phyloP scores from a whole-genome alignment of 2,797 vertebrate species.

The Chloroceryle inda region DNA sequence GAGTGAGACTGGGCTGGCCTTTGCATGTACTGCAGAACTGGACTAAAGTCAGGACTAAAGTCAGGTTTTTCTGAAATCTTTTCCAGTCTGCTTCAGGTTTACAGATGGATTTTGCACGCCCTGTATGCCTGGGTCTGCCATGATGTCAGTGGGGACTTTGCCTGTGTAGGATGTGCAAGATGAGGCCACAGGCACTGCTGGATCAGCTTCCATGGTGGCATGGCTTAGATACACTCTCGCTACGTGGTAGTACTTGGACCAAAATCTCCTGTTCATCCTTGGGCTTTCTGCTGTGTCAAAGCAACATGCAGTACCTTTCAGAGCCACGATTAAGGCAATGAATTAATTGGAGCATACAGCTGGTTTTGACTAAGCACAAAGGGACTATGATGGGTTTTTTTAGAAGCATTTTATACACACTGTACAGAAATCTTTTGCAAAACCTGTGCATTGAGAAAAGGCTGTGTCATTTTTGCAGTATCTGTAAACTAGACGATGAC shows the following conservation, averaged over 20 bases:
- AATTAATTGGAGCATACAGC: conserved; percentile 70
- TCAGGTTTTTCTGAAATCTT: conserved; percentile 43
- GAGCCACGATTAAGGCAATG: conserved; percentile 65
- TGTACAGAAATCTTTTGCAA: conserved; percentile 84
- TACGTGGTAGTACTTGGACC: conserved; percentile 28
- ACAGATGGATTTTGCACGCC: neutral
- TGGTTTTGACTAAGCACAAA: conserved; percentile 84
- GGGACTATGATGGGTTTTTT: conserved; percentile 72
- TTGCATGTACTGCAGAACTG: neutral
- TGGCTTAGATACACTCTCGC: conserved; percentile 40
- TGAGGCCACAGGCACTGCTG: neutral
- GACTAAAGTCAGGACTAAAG: neutral
- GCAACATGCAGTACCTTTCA: conserved; percentile 53
- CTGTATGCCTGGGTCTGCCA: neutral
- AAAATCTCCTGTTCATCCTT: conserved; percentile 52
- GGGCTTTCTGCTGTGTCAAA: conserved; percentile 74
- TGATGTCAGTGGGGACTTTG: neutral
- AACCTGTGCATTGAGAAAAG: conserved; percentile 80
- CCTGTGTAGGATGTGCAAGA: neutral
- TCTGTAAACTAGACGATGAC: conserved; percentile 73
- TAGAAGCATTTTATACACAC: conserved; percentile 80
- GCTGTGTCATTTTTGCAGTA: conserved; percentile 74
- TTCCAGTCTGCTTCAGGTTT: conserved; percentile 42
- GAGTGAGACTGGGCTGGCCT: conserved; percentile 11
- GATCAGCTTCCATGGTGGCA: neutral